phyloP scores from a whole-genome alignment of 2,113 vertebrate species.

The Zapus hudsonius region DNA sequence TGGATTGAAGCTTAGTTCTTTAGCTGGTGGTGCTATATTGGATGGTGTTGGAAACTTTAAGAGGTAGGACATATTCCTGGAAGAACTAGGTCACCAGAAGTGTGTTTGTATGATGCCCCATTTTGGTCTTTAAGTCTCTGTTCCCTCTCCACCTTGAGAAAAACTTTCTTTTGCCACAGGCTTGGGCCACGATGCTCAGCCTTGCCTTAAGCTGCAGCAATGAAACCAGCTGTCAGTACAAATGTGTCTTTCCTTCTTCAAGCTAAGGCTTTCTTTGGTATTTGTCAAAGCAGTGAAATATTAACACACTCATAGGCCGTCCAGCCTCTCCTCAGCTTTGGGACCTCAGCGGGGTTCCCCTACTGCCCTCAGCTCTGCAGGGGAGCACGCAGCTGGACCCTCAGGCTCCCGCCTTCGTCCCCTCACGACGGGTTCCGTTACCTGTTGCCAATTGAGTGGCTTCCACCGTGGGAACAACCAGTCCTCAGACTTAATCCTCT shows the following conservation, averaged over 20 bases:
- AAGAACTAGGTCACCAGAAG: not conserved
- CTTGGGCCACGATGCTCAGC: not conserved
- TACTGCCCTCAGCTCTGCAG: too few relatives aligned
- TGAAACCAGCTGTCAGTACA: not conserved
- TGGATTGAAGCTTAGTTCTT: not conserved
- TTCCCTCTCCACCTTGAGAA: too few relatives aligned
- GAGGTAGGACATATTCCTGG: not conserved
- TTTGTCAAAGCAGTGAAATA: rapidly evolving
- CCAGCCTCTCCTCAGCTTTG: not conserved
- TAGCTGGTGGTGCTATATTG: not conserved
- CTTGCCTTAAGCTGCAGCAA: not conserved
- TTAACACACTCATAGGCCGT: not conserved
- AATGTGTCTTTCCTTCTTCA: not conserved
- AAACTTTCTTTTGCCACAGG: not conserved
- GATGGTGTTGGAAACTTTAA: not conserved
- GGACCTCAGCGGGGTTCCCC: too few relatives aligned
- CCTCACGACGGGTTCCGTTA: too few relatives aligned
- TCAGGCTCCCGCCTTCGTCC: too few relatives aligned
- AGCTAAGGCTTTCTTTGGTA: too few relatives aligned
- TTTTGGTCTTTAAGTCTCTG: not conserved
- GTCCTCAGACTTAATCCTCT: too few relatives aligned
- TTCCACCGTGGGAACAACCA: too few relatives aligned
- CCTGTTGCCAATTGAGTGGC: too few relatives aligned
- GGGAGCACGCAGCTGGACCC: too few relatives aligned
- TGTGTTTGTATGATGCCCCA: not conserved